Percentiles rank a stretch among this genome's conserved stretches.
These are phyloP conservation scores for Lepus americanus DNA, from an alignment of 2,113 vertebrate species.

Conservation along the genomic window DNA sequence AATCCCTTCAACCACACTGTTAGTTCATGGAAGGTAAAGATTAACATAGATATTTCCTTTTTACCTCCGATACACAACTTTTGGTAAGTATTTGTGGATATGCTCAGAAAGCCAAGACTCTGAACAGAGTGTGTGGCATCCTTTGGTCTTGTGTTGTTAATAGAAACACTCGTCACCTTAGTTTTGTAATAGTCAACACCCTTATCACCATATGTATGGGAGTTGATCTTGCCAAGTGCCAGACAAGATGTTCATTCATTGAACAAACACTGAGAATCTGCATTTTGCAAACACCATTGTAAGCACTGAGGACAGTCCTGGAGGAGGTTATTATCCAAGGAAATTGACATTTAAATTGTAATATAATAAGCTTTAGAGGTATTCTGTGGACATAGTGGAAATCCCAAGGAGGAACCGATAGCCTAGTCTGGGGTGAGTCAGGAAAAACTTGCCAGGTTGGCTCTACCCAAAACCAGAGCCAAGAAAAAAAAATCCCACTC, in stretches of 20 bases:
- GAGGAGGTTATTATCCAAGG: neutral
- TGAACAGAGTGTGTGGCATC: neutral
- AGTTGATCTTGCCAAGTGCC: neutral
- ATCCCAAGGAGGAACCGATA: neutral
- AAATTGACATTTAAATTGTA: slow-evolving; percentile 7
- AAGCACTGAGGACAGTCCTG: neutral
- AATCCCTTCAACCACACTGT: neutral
- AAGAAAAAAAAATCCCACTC: neutral
- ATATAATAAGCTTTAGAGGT: neutral
- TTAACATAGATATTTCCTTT: slow-evolving; percentile 8
- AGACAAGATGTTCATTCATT: slow-evolving; percentile 31
- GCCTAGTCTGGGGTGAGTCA: neutral
- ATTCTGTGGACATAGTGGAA: neutral
- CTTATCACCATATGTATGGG: neutral
- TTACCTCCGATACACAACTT: neutral
- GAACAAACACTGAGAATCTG: slow-evolving; percentile 50
- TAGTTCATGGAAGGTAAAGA: neutral
- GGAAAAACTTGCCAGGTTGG: neutral
- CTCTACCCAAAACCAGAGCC: slow-evolving; percentile 4
- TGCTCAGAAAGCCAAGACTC: slow-evolving; percentile 40
- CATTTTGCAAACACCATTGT: neutral
- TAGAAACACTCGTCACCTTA: neutral
- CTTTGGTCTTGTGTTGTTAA: neutral
- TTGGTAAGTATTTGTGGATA: slow-evolving; percentile 43
- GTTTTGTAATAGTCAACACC: neutral